A percentile compares a stretch with the other conserved stretches of the same genome.
Evolutionary conservation across 2,797 vertebrate species (phyloP).

Genomic region (Sebastes minor): DNA sequence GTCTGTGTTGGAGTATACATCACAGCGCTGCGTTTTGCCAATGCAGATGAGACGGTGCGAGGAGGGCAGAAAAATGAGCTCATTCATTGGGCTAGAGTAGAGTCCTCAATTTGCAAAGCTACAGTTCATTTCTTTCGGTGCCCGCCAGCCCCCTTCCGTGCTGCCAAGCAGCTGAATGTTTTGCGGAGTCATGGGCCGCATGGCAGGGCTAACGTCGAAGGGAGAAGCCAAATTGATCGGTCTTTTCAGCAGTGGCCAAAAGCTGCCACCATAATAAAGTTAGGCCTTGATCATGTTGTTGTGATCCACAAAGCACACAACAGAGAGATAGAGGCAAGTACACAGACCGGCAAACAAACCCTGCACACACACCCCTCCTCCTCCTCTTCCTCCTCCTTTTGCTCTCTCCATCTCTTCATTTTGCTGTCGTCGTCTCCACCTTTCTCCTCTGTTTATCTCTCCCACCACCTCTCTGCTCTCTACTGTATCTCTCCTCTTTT

Average conservation of each 20-base stretch:
- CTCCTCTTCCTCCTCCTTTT: not conserved
- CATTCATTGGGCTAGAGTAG: slow-evolving; percentile 64
- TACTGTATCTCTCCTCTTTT: slow-evolving; percentile 8
- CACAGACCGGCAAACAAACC: slow-evolving; percentile 43
- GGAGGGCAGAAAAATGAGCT: slow-evolving; percentile 74
- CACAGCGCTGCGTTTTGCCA: slow-evolving; percentile 51
- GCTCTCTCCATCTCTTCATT: slow-evolving; percentile 4
- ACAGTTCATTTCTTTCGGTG: slow-evolving; percentile 61
- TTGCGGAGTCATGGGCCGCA: slow-evolving; percentile 73
- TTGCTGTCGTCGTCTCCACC: not conserved
- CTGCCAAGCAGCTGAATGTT: slow-evolving; percentile 80
- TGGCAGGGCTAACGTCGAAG: slow-evolving; percentile 46
- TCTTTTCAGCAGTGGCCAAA: slow-evolving; percentile 75
- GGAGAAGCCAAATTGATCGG: slow-evolving; percentile 68
- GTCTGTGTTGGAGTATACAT: slow-evolving; percentile 44
- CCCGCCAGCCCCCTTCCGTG: slow-evolving; percentile 47
- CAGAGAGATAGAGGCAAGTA: slow-evolving; percentile 47
- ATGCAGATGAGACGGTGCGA: slow-evolving; percentile 54
- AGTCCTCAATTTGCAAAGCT: slow-evolving; percentile 63
- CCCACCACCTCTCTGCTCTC: slow-evolving; percentile 6
- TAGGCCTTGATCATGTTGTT: slow-evolving; percentile 71
- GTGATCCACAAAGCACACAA: slow-evolving; percentile 64
- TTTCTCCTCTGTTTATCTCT: slow-evolving; percentile 11
- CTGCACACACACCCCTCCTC: slow-evolving; percentile 11
- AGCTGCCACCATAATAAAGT: slow-evolving; percentile 74